Base-by-base conservation (phyloP, 2,113 vertebrate species). In the Dendrocopos noguchii region DNA sequence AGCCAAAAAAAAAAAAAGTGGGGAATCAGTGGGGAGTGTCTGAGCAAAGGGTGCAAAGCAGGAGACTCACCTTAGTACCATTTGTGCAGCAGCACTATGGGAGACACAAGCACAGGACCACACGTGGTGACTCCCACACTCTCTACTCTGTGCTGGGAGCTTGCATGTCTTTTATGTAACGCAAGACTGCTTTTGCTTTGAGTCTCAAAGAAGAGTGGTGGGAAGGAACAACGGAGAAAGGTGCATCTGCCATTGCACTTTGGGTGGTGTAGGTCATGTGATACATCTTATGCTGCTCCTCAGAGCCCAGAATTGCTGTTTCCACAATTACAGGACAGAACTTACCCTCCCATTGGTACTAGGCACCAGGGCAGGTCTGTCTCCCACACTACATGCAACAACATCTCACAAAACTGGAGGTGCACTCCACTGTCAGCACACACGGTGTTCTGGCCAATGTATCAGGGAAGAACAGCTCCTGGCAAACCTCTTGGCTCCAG, bases 101-200 rank as follows among this genome's bases (percentile, higher is more conserved):
- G 16, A 70, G 7, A 6, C 15, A 75, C 22, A 59, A 75, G 27
- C 33, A 33, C 28, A 36, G 11, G 18, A 12, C 9, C 13, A 64
- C 5, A 7, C 0, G 1, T 15, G 57, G 15, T 21, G 20, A 9
- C 27, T 75, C 17, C 14, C 1, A 1, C 28, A 39, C 17, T 10
- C 13, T 61, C 57, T 57, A 31, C 25, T 65, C 56, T 29, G 6
- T 11, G 1, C 19, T 46, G 10, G 24, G 33, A 76, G 22, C 22
- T 52, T 52, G 22, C 24, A 52, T 24, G 50, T 52, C 34, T 9
- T 63, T 7, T 52, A 28, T 6, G 46, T 63, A 16, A 8, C 9
- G 24, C 19, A 8, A 36, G 28, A 5, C 7, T 24, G 24, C 13
- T 76, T 90, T 25, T 87, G 5, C 28, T 59, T 39, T 34, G n/a